Evolutionary conservation across 2,113 vertebrate species (phyloP).

Genomic region (Cyprinodon variegatus): DNA sequence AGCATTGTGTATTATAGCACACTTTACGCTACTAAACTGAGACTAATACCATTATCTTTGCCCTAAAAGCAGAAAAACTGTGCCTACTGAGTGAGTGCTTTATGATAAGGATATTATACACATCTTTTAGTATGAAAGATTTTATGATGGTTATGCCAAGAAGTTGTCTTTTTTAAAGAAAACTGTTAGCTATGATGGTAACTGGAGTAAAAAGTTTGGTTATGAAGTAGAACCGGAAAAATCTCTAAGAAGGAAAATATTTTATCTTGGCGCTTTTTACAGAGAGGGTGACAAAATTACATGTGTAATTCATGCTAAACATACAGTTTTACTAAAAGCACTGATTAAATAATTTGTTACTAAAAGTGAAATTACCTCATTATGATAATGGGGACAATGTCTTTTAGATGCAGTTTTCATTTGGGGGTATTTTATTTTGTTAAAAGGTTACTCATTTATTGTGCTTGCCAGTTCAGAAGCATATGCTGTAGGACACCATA

Average conservation of each 20-base stretch:
- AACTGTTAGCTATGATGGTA: too few relatives aligned
- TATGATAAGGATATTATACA: too few relatives aligned
- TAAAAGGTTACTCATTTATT: neutral
- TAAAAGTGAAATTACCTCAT: conserved; percentile 1
- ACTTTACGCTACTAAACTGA: neutral
- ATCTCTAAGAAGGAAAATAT: neutral
- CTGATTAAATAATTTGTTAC: neutral
- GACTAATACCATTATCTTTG: neutral
- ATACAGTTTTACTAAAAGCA: neutral
- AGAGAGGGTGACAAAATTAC: neutral
- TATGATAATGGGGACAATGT: neutral
- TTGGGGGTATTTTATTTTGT: neutral
- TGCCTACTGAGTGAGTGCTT: too few relatives aligned
- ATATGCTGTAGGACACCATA: neutral
- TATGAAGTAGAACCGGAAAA: neutral
- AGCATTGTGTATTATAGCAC: neutral
- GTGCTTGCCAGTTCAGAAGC: neutral
- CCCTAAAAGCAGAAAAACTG: too few relatives aligned
- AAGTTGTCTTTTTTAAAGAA: too few relatives aligned
- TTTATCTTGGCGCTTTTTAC: neutral
- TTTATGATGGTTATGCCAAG: neutral
- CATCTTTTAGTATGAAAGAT: too few relatives aligned
- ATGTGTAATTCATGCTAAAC: neutral
- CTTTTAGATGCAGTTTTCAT: neutral
- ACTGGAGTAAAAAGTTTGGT: too few relatives aligned